phyloP scores from a whole-genome alignment of 1,140 invertebrate genomes.

The Antheraea pernyi region DNA sequence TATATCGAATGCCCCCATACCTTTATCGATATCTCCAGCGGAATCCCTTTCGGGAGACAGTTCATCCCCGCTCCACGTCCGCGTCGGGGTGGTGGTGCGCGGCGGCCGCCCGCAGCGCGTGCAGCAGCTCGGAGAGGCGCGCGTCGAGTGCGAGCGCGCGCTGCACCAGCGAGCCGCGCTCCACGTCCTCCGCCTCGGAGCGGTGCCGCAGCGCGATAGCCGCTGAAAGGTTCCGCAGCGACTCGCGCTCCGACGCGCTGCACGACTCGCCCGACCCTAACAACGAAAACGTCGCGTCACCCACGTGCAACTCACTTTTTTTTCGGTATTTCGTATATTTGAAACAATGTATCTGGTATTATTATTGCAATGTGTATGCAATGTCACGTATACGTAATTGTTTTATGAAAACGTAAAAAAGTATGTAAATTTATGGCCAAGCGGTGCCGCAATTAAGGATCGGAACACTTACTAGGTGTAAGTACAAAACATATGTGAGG shows the following conservation, averaged over 20 bases:
- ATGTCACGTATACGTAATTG: no score
- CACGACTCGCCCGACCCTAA: slow-evolving; percentile 37
- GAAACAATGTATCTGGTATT: no score
- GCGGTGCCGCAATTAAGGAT: no score
- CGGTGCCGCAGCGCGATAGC: slow-evolving; percentile 82
- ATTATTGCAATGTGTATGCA: no score
- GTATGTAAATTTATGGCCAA: no score
- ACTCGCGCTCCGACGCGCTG: slow-evolving; percentile 79
- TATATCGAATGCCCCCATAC: slow-evolving; percentile 21
- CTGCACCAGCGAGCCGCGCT: slow-evolving; percentile 48
- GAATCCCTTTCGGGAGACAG: slow-evolving; percentile 69
- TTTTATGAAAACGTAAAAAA: no score
- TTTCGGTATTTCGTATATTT: no score
- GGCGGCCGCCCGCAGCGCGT: slow-evolving; percentile 48
- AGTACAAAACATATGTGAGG: no score
- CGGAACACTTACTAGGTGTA: no score
- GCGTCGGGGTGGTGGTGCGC: slow-evolving; percentile 33
- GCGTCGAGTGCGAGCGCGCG: slow-evolving; percentile 77
- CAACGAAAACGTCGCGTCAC: neutral
- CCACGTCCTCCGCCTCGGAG: slow-evolving; percentile 76
- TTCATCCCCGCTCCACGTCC: slow-evolving; percentile 72
- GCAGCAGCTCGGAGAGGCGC: slow-evolving; percentile 85
- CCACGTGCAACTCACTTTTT: neutral
- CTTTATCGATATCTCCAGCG: slow-evolving; percentile 49
- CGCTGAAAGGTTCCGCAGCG: slow-evolving; percentile 83